Conservation (phyloP, 2,797 vertebrate species). For the Acomys russatus region DNA sequence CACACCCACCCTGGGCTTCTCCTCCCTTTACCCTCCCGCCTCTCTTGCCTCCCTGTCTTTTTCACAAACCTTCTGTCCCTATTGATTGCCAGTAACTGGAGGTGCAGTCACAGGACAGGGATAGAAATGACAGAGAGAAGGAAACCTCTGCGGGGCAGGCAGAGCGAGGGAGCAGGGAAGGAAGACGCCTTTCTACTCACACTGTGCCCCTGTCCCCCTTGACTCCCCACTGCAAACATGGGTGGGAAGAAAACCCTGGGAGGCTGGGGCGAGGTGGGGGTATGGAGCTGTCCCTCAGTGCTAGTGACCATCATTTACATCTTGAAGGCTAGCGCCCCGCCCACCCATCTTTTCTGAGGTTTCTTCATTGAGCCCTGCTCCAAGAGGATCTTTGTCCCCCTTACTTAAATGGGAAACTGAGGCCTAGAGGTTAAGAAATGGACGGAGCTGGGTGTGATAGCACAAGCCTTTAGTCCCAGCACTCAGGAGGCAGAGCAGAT, state of each 20-base stretch:
- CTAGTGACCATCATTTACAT: accelerated
- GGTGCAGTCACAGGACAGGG: conserved; percentile 83
- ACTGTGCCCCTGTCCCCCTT: not conserved
- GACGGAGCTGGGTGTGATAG: no score
- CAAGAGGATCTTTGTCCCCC: not conserved
- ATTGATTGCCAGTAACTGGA: conserved; percentile 86
- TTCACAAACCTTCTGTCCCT: conserved; percentile 81
- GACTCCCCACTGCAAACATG: not conserved
- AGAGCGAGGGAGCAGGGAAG: not conserved
- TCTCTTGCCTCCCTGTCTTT: not conserved
- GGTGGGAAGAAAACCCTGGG: accelerated
- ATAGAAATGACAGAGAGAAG: conserved; percentile 75
- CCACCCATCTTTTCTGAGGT: not conserved
- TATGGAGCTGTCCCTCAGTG: not conserved
- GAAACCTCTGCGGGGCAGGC: conserved; percentile 66
- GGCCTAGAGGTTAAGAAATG: not conserved
- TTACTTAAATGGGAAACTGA: not conserved
- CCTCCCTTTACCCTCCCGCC: not conserved
- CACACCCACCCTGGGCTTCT: accelerated
- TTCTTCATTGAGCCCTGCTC: not conserved
- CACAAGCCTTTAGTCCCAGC: not conserved
- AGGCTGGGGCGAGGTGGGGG: no score
- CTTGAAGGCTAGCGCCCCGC: not conserved
- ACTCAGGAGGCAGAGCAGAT: not conserved
- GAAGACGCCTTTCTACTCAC: not conserved